A percentile compares a stretch with the other conserved stretches of the same genome.
phyloP scores from a whole-genome alignment of 2,113 vertebrate genomes.

The Axis porcinus region DNA sequence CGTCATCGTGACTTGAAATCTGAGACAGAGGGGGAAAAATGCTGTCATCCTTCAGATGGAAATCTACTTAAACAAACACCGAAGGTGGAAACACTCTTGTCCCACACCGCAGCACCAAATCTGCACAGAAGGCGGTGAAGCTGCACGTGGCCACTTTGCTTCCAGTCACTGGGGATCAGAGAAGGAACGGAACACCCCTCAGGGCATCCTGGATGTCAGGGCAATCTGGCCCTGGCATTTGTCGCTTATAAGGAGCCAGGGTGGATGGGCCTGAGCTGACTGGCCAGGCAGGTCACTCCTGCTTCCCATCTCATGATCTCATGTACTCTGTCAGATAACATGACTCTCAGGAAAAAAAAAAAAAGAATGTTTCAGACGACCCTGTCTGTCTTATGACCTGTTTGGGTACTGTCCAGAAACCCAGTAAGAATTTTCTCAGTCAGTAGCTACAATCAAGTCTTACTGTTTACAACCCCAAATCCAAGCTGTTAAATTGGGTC shows the following conservation, averaged over 20 bases:
- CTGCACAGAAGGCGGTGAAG: neutral
- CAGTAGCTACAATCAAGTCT: neutral
- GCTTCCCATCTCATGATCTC: neutral
- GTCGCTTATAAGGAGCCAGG: neutral
- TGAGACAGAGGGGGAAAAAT: neutral
- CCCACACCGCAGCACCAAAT: neutral
- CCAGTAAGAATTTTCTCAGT: neutral
- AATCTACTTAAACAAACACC: neutral
- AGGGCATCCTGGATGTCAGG: neutral
- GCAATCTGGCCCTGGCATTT: neutral
- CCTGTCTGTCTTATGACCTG: neutral
- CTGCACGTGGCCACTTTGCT: conserved; percentile 21
- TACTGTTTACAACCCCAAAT: neutral
- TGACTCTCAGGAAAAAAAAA: neutral
- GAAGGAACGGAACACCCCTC: conserved; percentile 45
- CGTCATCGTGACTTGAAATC: neutral
- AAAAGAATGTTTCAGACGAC: neutral
- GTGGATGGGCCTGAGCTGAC: neutral
- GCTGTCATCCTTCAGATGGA: neutral
- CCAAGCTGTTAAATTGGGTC: neutral
- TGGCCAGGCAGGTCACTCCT: neutral
- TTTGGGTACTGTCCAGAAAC: neutral
- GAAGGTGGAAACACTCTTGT: neutral
- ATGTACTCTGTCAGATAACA: neutral
- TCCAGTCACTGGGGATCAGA: neutral